These are phyloP conservation scores for Psilopogon haemacephalus DNA, from an alignment of 2,113 vertebrate genomes.

Conservation along the genomic window DNA sequence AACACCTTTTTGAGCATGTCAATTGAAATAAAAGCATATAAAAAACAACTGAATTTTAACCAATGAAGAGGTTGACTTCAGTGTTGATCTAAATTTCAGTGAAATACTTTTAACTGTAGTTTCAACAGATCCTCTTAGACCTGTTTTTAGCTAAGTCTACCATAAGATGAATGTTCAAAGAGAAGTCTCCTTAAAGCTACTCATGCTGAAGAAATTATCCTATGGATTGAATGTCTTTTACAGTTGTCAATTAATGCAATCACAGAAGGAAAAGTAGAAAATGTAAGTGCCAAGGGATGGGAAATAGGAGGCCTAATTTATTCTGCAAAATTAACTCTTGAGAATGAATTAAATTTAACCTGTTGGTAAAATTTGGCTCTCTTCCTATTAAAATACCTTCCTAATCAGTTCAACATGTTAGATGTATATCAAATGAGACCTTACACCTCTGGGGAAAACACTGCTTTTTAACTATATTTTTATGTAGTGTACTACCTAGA, in stretches of 20 bases:
- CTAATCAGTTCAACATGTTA: slow-evolving; percentile 13
- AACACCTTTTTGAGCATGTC: not conserved
- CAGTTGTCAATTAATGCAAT: not conserved
- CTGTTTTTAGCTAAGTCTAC: not conserved
- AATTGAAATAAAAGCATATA: not conserved
- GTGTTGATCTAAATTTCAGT: not conserved
- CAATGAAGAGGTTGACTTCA: not conserved
- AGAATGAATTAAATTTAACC: slow-evolving; percentile 46
- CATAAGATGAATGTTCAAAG: not conserved
- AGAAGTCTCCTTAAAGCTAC: not conserved
- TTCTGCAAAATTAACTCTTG: slow-evolving; percentile 34
- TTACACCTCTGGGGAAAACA: not conserved
- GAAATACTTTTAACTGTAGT: not conserved
- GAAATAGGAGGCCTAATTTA: slow-evolving; percentile 31
- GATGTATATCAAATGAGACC: not conserved
- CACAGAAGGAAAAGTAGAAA: slow-evolving; percentile 27
- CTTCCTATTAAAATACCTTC: slow-evolving; percentile 27
- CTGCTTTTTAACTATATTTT: not conserved
- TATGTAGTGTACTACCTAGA: not conserved
- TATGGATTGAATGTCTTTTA: not conserved
- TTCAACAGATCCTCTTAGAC: not conserved
- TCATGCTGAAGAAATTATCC: not conserved
- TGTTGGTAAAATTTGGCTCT: slow-evolving; percentile 27
- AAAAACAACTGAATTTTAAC: not conserved
- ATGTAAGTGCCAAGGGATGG: not conserved